phyloP scores from a whole-genome alignment of 2,888 invertebrate species.

The Agriotes lineatus region DNA sequence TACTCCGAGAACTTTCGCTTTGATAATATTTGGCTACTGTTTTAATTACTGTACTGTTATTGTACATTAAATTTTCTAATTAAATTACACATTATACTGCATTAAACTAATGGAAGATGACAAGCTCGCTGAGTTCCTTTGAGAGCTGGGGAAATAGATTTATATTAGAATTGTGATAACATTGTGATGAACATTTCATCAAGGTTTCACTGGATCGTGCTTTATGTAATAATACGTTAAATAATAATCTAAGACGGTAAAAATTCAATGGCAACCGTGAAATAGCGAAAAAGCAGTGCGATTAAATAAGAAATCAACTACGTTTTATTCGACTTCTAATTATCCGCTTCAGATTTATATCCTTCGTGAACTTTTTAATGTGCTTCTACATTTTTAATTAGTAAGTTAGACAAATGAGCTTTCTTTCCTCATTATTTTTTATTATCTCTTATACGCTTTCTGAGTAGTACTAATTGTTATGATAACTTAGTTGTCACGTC shows the following conservation, averaged over 20 bases:
- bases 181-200: too few species aligned
- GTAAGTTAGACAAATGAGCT: constrained; percentile 19
- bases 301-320: constrained; percentile 12
- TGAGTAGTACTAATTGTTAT: not conserved
- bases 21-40: constrained; percentile 25
- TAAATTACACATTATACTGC: constrained; percentile 14
- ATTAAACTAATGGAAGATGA: constrained; percentile 21
- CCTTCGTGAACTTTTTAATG: constrained; percentile 20
- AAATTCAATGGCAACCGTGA: too few species aligned
- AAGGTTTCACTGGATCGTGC: too few species aligned
- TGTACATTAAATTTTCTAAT: constrained; percentile 21
- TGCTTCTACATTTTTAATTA: constrained; percentile 15
- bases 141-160: constrained; percentile 5
- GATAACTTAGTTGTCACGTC: constrained; percentile 16
- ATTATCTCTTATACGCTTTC: constrained; percentile 6
- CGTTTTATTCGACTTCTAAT: constrained; percentile 19
- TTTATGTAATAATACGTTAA: too few species aligned
- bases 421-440: constrained; percentile 20
- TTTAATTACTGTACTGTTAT: constrained; percentile 20
- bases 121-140: constrained; percentile 1
- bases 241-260: too few species aligned
- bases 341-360: constrained; percentile 13
- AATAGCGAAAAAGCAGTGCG: too few species aligned
- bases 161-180: not conserved
- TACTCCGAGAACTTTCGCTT: constrained; percentile 5